phyloP scores from a whole-genome alignment of 1,140 invertebrate genomes.

The Drosophila orosa region DNA sequence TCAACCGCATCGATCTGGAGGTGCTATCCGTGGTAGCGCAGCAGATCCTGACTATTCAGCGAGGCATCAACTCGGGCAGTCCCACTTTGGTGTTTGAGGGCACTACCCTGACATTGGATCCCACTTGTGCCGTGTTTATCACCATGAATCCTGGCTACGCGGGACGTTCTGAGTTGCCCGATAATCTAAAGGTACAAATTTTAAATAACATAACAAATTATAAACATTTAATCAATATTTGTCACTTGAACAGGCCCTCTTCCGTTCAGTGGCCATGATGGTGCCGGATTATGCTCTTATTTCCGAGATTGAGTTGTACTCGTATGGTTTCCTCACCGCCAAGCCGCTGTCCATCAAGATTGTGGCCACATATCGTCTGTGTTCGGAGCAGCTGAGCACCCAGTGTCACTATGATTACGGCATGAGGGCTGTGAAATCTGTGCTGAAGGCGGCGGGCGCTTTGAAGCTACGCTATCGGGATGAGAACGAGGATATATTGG shows the following conservation, averaged over 20 bases:
- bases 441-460: conserved; percentile 94
- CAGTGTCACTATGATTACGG: conserved; percentile 99
- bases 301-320: conserved; percentile 96
- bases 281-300: conserved; percentile 98
- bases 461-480: conserved; percentile 95
- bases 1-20: conserved; percentile 93
- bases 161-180: conserved; percentile 94
- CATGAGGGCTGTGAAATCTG: conserved; percentile 95
- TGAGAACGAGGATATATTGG: conserved; percentile 91
- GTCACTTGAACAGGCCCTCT: conserved; percentile 88
- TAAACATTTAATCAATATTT: background rate
- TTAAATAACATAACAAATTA: too few species aligned
- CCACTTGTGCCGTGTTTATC: conserved; percentile 97
- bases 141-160: conserved; percentile 99
- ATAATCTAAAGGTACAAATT: conserved; percentile 93
- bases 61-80: conserved; percentile 91
- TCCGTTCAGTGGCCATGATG: conserved; percentile 99
- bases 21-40: conserved; percentile 97
- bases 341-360: conserved; percentile 96
- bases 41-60: conserved; percentile 92
- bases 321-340: conserved; percentile 96
- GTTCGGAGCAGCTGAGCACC: conserved; percentile 97
- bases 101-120: conserved; percentile 93
- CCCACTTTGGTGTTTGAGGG: conserved; percentile 94
- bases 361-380: conserved; percentile 95